These are phyloP conservation scores for Myripristis murdjan DNA, from an alignment of 2,797 vertebrate species.

Conservation along the genomic window DNA sequence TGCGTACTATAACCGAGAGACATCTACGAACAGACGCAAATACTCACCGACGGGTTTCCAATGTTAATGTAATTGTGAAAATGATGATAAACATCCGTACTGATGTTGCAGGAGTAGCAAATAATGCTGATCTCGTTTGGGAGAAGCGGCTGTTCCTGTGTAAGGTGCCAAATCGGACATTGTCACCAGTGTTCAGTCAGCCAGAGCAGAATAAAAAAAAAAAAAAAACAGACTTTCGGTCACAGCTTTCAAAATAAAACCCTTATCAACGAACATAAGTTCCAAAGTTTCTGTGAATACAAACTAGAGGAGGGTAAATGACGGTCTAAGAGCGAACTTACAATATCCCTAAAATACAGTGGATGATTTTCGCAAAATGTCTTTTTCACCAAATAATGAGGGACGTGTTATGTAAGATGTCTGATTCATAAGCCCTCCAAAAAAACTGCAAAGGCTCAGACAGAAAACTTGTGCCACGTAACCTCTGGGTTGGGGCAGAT, in stretches of 20 bases:
- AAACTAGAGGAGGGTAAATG: fast-evolving
- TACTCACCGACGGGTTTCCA: conserved; percentile 75
- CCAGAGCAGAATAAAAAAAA: too few species aligned
- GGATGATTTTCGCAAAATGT: too few species aligned
- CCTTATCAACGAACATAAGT: fast-evolving
- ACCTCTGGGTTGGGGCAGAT: too few species aligned
- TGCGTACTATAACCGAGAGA: too few species aligned
- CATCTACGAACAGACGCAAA: not conserved
- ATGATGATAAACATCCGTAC: conserved; percentile 55
- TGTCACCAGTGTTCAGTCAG: not conserved
- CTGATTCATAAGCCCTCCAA: too few species aligned
- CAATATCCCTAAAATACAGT: too few species aligned
- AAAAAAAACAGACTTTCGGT: conserved; percentile 34
- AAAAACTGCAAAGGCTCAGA: too few species aligned
- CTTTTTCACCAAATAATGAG: too few species aligned
- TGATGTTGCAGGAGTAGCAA: not conserved
- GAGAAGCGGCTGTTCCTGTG: conserved; percentile 31
- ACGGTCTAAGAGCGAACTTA: too few species aligned
- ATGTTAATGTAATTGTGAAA: conserved; percentile 26
- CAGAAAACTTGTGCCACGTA: too few species aligned
- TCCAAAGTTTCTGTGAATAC: fast-evolving
- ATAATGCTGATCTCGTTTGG: not conserved
- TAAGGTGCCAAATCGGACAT: conserved; percentile 50
- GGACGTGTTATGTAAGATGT: too few species aligned
- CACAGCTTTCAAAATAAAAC: conserved; percentile 37